A percentile compares a stretch with the other conserved stretches of the same genome.
Evolutionary conservation across 2,888 invertebrate genomes (phyloP).

Genomic region (Mayetiola destructor): DNA sequence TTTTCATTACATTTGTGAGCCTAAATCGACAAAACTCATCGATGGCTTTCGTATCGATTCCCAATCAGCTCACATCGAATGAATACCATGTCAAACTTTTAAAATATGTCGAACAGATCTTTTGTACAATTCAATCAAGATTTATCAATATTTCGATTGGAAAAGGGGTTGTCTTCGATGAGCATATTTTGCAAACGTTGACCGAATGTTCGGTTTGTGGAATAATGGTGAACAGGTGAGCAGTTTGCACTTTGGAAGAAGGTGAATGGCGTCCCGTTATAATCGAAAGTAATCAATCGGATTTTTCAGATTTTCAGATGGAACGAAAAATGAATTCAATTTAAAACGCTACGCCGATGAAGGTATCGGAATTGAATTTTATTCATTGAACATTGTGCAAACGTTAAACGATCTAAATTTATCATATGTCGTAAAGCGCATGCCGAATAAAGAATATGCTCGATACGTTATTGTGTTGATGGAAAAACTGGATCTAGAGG

Average conservation of each 20-base stretch:
- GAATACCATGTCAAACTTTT: not conserved
- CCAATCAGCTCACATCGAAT: not conserved
- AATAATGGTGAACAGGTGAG: not conserved
- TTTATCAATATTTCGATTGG: constrained; percentile 4
- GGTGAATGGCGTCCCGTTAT: too few species aligned
- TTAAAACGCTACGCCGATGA: not conserved
- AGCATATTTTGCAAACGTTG: not conserved
- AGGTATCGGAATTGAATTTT: not conserved
- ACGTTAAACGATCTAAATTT: constrained; percentile 21
- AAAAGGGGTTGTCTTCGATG: not conserved
- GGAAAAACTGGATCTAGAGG: constrained; percentile 18
- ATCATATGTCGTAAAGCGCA: constrained; percentile 27
- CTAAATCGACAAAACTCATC: too few species aligned
- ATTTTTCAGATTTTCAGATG: not conserved
- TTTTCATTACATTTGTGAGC: too few species aligned
- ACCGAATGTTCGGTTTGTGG: not conserved
- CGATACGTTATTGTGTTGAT: constrained; percentile 27
- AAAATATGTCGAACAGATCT: not conserved
- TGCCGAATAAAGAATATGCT: constrained; percentile 26
- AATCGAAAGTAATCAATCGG: not conserved
- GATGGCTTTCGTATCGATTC: too few species aligned
- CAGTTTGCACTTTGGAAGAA: not conserved
- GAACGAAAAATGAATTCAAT: not conserved
- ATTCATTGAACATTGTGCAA: not conserved
- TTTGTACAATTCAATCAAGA: constrained; percentile 3